Evolutionary conservation across 2,888 invertebrate species (phyloP), one percentile per base, ranked within the genome.

Genomic region (Clivina fossor): DNA sequence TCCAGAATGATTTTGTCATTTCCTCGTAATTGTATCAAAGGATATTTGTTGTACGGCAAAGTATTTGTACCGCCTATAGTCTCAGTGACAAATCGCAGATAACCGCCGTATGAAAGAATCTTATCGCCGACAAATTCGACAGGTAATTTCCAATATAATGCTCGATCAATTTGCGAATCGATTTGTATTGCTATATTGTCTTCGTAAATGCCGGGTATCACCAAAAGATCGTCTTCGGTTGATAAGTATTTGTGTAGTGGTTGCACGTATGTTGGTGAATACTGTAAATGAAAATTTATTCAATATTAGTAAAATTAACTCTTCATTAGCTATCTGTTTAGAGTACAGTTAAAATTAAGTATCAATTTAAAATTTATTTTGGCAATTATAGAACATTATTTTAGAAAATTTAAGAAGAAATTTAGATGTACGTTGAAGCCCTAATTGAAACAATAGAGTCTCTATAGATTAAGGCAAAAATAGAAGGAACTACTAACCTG

Each of bases 101-200:
- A 84, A 3, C 97, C 97, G 19, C 93, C 94, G 73, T 98, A 98
- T 16, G 95, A 93, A 59, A 88, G 80, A 11, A 92, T 86, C 71
- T 88, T 78, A 74, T 98, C 98, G 0, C 93, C 93, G 9, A 88
- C 80, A 72, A 95, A 92, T 49, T 83, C 79, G 7, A 80, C 77
- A 0, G 93, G 91, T 11, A 98, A 75, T 64, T 82, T 83, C 85
- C 91, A 90, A 74, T 93, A 94, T 16, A 93, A 77, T 0, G 92
- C 90, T 68, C 67, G 82, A 71, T 81, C 81, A 68, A 78, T 71
- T 49, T 78, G 75, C 54, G 77, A 74, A 61, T 74, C 78, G 9
- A 77, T 18, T 38, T 55, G 74, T 1, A 79, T 77, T 16, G 81
- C 71, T 3, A 75, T 75, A 13, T 82, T 74, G 59, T 82, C 79